A percentile compares a stretch with the other conserved stretches of the same genome.
Conservation (phyloP, 2,888 invertebrate species). For the Teinopalpus imperialis region DNA sequence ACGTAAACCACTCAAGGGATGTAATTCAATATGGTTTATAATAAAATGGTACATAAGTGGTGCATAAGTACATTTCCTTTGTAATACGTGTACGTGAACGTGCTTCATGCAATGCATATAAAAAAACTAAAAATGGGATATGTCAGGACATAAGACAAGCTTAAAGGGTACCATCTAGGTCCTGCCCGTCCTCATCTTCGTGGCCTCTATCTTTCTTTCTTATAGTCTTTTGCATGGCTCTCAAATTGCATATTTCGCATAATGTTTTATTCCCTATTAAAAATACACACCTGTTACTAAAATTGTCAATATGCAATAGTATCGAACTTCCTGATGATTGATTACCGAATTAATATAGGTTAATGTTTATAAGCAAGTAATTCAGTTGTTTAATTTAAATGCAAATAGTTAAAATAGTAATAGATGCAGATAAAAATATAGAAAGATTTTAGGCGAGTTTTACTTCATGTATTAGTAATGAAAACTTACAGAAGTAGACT, state of each 20-base stretch:
- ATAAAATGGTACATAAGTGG: background rate
- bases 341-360: background rate
- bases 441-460: background rate
- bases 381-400: background rate
- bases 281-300: slow-evolving; percentile 47
- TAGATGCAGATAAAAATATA: background rate
- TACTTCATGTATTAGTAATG: background rate
- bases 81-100: slow-evolving; percentile 3
- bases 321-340: background rate
- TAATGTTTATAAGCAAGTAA: background rate
- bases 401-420: background rate
- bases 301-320: background rate
- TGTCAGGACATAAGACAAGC: slow-evolving; percentile 23
- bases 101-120: slow-evolving; percentile 22
- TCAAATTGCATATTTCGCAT: slow-evolving; percentile 92
- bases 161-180: slow-evolving; percentile 64
- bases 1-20: slow-evolving; percentile 2
- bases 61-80: slow-evolving; percentile 2
- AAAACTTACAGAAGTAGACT: slow-evolving; percentile 94
- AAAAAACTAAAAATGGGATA: slow-evolving; percentile 7
- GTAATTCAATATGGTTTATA: slow-evolving; percentile 5
- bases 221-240: slow-evolving; percentile 86
- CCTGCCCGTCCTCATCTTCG: slow-evolving; percentile 68
- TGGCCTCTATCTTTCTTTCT: slow-evolving; percentile 83
- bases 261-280: slow-evolving; percentile 94